These are phyloP conservation scores for Tamias sibiricus DNA, from an alignment of 2,113 vertebrate genomes.

Conservation along the genomic window DNA sequence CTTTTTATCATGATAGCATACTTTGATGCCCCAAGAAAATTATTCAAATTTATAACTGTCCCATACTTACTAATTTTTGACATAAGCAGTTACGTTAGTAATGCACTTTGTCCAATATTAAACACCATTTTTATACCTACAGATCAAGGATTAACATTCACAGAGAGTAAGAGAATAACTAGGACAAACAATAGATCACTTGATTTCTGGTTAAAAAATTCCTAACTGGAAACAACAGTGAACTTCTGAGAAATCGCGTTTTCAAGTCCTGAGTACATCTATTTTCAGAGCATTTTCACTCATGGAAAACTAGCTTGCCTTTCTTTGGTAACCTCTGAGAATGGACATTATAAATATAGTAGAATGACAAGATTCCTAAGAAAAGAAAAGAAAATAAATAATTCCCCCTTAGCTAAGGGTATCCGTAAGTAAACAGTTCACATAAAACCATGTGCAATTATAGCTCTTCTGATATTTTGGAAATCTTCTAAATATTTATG, in stretches of 20 bases:
- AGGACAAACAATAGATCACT: slow-evolving; percentile 21
- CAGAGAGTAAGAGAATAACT: slow-evolving; percentile 2
- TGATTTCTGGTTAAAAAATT: slow-evolving; percentile 59
- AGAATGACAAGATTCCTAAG: slow-evolving; percentile 56
- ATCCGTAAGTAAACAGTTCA: slow-evolving; percentile 57
- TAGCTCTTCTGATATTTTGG: slow-evolving; percentile 57
- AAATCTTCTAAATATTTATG: slow-evolving; percentile 67
- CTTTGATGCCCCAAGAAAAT: neutral
- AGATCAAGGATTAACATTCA: slow-evolving; percentile 26
- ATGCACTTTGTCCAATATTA: neutral
- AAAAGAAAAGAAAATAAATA: slow-evolving; percentile 76
- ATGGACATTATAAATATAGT: slow-evolving; percentile 69
- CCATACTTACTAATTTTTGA: neutral
- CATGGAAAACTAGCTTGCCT: slow-evolving; percentile 72
- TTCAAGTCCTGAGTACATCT: slow-evolving; percentile 59
- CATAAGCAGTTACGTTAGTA: neutral
- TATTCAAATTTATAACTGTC: neutral
- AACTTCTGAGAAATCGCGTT: slow-evolving; percentile 66
- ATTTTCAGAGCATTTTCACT: slow-evolving; percentile 76
- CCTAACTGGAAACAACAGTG: slow-evolving; percentile 52
- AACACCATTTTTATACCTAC: neutral
- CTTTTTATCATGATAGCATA: neutral
- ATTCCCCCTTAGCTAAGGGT: slow-evolving; percentile 19
- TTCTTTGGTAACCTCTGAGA: slow-evolving; percentile 71
- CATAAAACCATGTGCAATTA: slow-evolving; percentile 61